Evolutionary conservation across 2,888 invertebrate species (phyloP), one percentile per base, ranked within the genome.

Genomic region (Watsonalla cultraria): DNA sequence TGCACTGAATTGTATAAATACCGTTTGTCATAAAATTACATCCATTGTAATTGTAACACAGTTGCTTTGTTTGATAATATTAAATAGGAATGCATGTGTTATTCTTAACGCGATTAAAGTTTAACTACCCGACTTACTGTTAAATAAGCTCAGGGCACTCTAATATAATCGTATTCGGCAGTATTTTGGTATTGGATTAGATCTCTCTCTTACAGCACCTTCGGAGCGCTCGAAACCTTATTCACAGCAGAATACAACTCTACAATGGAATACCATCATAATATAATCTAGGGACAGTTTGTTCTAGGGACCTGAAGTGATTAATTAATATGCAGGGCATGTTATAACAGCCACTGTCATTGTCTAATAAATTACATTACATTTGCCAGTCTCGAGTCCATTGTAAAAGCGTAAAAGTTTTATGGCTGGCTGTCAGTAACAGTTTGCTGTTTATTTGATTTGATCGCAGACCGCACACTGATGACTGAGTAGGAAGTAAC

Each of bases 1-100:
- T 72, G 70, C 72, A 76, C 74, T 76, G 73, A 75, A 67, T 75
- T 76, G 73, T 76, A 67, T 75, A 68, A 70, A 70, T 78, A 69
- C 70, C 65, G 72, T 66, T 71, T 62, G 67, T 75, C 71, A 76
- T 75, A 74, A 74, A 76, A 67, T 75, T 63, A 70, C 74, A 70
- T 68, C 70, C 68, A 66, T 68, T 70, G 66, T 49, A 49, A 37
- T 68, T 70, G 65, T 47, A 47, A 47, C 34, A 34, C 34, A 47
- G 34, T 47, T 34, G 47, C 34, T n/a, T 34, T 47, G 11, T 47
- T 33, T 24, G 24, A 24, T 47, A 47, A 33, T 24, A n/a, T 24
- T 35, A 35, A 49, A 37, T 49, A 39, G 14, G n/a, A 39, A 42
- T 46, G 51, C 46, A 49, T 48, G 51, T 51, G 37, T 48, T 48